Evolutionary conservation across 30 jellyfish, hydroid and myxozoan species (phyloP), one percentile per base, ranked within the genome.

Genomic region (Aurelia sp.): DNA sequence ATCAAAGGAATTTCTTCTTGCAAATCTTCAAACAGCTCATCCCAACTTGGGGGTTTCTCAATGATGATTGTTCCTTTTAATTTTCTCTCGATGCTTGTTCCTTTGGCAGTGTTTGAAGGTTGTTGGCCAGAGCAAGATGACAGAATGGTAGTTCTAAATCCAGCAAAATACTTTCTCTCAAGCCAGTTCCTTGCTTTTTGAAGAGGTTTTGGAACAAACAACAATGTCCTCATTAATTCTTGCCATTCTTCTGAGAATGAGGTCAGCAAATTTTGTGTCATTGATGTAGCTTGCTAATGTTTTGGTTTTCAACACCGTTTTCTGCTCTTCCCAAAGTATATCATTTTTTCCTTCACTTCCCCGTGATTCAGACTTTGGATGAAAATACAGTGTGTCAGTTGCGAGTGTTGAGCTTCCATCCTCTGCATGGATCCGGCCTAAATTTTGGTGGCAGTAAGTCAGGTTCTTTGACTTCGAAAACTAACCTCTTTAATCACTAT

Each of bases 181-280:
- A 59, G 69, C 69, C 69, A 59, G 7, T 59, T 59, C 3, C 16
- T 59, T 59, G 69, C 69, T 59, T 59, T 59, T 6, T 59, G 23
- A 21, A 6, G 33, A 3, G 69, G 69, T 13, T 59, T 59, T 59
- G 27, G 69, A 21, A 59, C 5, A 4, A 18, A 59, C 13, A 59
- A 59, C 2, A 59, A 9, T 21, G 7, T 59, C 0, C 33, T 18
- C 23, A 59, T 59, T 59, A 59, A 59, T 59, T 13, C 69, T 59
- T 13, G 69, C 69, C 69, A 59, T 18, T 59, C 69, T 59, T 59
- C 33, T 59, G 69, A 59, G 69, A 59, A 59, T 59, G 69, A 59
- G 16, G 4, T 21, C 6, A 59, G 11, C 33, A 59, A 13, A n/a
- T 59, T 10, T 59, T 44, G 55, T 44, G 55, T 44, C 55, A 44